Evolutionary conservation across 1,140 invertebrate species (phyloP), one percentile per base, ranked within the genome.

Genomic region (Aphelinus atriplicis): DNA sequence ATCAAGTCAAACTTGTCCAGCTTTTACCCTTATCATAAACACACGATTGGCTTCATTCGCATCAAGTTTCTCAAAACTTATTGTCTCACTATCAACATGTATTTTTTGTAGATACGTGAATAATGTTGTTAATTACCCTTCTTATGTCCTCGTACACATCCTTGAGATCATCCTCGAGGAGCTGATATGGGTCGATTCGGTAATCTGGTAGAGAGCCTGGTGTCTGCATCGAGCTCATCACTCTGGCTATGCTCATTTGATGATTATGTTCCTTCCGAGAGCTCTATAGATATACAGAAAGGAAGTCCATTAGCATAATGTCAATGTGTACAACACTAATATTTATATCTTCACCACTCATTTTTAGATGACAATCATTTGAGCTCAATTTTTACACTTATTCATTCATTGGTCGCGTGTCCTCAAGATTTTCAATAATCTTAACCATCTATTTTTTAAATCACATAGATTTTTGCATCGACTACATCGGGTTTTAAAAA

Each of bases 101-200:
- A 4, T 61, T 61, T 61, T 61, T 61, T 61, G 5, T 10, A 42
- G 5, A 3, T 5, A 42, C 26, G 26, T 26, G 26, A 26, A 26
- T 26, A 26, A 26, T 26, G 0, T 65, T 10, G 46, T 65, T 65
- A 74, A 87, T 92, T 86, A 96, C 95, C 89, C 93, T 90, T 91
- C 92, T 90, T 83, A 96, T 95, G 82, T 95, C 93, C 79, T 91
- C 90, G 80, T 94, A 95, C 78, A 96, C 90, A 82, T 93, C 92
- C 82, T 94, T 93, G 60, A 97, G 90, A 80, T 97, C 95, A 80
- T 95, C 92, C 79, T 96, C 94, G 61, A 96, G 89, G 61, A 97
- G 89, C 81, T 92, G 92, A 83, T 96, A 96, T 77, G 95, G 95
- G 87, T 97, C 94, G 69, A 95, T 90, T 86, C 92, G 91, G 79